Base-by-base conservation (phyloP, 2,113 vertebrate species). In the Hippolais icterina region DNA sequence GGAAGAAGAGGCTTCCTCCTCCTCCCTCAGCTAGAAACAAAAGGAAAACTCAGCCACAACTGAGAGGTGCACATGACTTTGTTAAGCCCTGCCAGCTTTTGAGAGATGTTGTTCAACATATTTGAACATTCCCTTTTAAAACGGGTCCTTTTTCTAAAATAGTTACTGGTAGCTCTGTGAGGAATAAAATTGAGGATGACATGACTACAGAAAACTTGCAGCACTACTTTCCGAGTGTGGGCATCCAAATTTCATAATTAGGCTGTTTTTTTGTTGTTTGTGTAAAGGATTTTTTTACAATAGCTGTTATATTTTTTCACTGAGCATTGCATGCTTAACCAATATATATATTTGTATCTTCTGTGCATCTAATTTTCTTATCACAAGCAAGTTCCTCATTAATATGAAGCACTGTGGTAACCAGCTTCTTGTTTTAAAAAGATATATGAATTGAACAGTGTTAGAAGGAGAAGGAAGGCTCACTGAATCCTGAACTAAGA, bases 131-230 rank as follows among this genome's bases (percentile, higher is more conserved):
- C 13, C 9, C 65, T 78, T 83, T 10, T 59, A 80, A 90, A 80
- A 5, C 15, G n/a, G 18, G 1, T 83, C 9, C 56, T 28, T 82
- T 64, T 46, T 25, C 37, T 61, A 28, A 81, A 68, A 44, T 35
- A 65, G 23, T 44, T 68, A 24, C 3, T 39, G 22, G 1, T 3
- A 3, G 1, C 3, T 54, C 29, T 35, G 0, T 29, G 44, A 83
- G 11, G 27, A 76, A 28, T 46, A 50, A 54, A 20, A 41, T 4
- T 35, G 75, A 86, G 33, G 44, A 59, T 68, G 5, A 7, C 39
- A 27, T 15, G 21, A 61, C 6, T 66, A 41, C 15, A 57, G 24
- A 63, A 75, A 70, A 41, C 3, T 52, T 42, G 29, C 15, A 46
- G 12, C 27, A 42, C 17, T 16, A 2, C 13, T 83, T 72, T 52